Evolutionary conservation across 2,888 invertebrate species (phyloP).

Genomic region (Napeogenes sylphis): DNA sequence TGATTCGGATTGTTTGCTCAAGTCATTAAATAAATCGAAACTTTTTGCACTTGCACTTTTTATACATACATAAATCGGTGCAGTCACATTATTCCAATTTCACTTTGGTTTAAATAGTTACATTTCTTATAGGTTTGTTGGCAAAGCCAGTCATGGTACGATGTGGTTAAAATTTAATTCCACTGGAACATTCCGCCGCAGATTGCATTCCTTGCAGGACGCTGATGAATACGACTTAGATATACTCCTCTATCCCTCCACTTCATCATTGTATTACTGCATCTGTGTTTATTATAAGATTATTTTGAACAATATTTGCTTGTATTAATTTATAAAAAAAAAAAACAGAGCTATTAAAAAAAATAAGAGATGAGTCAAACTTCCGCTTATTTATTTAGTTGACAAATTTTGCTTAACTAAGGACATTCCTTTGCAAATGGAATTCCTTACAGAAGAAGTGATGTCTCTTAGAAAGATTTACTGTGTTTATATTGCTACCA

Average conservation of each 20-base stretch:
- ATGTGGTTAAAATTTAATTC: constrained; percentile 65
- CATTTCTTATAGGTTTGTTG: constrained; percentile 29
- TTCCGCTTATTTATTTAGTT: background rate
- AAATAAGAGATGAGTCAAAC: background rate
- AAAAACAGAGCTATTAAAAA: background rate
- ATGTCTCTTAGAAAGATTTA: background rate
- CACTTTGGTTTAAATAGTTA: constrained; percentile 7
- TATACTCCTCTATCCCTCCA: background rate
- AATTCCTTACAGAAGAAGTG: constrained; percentile 1
- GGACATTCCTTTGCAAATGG: background rate
- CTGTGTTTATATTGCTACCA: background rate
- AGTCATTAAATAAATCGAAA: too few species aligned
- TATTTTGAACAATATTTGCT: background rate
- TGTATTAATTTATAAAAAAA: background rate
- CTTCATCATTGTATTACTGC: background rate
- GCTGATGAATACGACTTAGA: constrained; percentile 44
- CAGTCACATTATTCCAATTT: too few species aligned
- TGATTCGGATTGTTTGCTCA: too few species aligned
- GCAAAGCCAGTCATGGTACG: constrained; percentile 31
- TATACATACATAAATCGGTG: too few species aligned
- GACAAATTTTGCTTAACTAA: background rate
- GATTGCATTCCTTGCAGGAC: constrained; percentile 68
- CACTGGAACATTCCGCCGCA: constrained; percentile 62
- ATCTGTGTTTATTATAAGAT: background rate
- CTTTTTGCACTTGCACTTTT: too few species aligned